These are phyloP conservation scores for Scomber colias DNA, from an alignment of 2,113 vertebrate species.

Conservation along the genomic window DNA sequence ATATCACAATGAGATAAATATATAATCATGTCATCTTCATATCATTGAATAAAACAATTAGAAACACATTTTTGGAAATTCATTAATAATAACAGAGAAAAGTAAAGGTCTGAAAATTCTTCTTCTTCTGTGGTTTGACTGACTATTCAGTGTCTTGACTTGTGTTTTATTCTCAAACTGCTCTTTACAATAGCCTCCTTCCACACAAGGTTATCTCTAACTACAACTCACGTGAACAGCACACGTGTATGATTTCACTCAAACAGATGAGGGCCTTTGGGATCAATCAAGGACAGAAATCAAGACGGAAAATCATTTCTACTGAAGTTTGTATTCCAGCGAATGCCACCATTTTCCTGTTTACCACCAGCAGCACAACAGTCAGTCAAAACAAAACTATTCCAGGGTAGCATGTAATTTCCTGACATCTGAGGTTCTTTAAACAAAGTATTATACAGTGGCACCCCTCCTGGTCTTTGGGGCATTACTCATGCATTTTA, in stretches of 20 bases:
- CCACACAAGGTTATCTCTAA: constrained; percentile 13
- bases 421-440: background rate
- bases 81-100: too few species aligned
- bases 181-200: constrained; percentile 29
- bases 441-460: background rate
- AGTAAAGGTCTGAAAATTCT: too few species aligned
- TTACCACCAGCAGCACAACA: background rate
- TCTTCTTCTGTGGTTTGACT: constrained; percentile 11
- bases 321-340: background rate
- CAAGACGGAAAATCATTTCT: background rate
- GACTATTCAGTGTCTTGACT: constrained; percentile 23
- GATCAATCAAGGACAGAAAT: background rate
- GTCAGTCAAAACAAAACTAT: constrained; percentile 2
- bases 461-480: background rate
- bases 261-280: constrained; percentile 3
- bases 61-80: background rate
- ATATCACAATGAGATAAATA: too few species aligned
- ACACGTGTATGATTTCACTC: background rate
- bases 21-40: too few species aligned
- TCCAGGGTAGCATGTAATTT: background rate
- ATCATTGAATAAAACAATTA: background rate
- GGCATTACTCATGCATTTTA: too few species aligned
- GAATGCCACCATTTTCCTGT: constrained; percentile 1
- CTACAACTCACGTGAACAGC: constrained; percentile 4
- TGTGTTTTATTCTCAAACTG: constrained; percentile 10